These are phyloP conservation scores for Globicephala melas DNA, from an alignment of 2,113 vertebrate species.

Conservation along the genomic window DNA sequence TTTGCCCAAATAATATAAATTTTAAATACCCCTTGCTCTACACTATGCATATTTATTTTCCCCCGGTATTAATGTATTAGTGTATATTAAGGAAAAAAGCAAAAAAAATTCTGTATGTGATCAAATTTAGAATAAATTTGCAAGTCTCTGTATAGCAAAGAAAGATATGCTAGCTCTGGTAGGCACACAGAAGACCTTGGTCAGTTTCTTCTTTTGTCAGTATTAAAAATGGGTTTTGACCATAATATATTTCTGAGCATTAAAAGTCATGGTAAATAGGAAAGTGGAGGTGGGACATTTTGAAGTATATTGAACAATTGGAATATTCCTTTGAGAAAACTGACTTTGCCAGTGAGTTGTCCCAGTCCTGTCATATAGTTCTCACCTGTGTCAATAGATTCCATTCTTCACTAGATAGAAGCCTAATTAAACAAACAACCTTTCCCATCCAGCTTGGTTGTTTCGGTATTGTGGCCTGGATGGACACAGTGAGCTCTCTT, in stretches of 20 bases:
- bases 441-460: not conserved
- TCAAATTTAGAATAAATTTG: conserved; percentile 7
- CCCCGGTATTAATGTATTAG: not conserved
- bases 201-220: not conserved
- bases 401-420: not conserved
- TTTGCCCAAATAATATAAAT: conserved; percentile 7
- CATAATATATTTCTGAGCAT: not conserved
- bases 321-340: not conserved
- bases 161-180: not conserved
- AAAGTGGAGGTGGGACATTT: not conserved
- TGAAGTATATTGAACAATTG: not conserved
- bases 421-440: not conserved
- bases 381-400: not conserved
- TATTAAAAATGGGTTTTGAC: not conserved
- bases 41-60: not conserved
- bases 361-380: not conserved
- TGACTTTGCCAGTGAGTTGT: not conserved
- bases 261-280: not conserved
- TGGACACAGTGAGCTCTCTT: not conserved
- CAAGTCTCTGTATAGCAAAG: not conserved
- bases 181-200: not conserved
- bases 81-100: conserved; percentile 24
- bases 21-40: not conserved
- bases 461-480: not conserved
- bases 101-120: not conserved